Evolutionary conservation across 2,113 vertebrate species (phyloP), one percentile per base, ranked within the genome.

Genomic region (Carassius carassius): DNA sequence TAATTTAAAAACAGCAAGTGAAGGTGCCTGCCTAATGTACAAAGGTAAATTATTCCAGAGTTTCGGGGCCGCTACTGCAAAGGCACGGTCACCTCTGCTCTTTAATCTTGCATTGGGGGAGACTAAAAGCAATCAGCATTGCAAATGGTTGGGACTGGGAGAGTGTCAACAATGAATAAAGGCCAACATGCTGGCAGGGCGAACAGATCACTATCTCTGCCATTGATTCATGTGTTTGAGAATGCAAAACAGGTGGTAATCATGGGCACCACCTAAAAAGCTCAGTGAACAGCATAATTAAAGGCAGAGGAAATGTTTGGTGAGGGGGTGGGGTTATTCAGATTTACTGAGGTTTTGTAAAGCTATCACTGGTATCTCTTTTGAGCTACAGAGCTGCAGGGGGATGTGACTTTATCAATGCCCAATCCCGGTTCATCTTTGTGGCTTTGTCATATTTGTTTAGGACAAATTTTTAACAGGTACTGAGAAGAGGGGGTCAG

Each of bases 231-330:
- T 32, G 23, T 88, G 82, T 62, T 54, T 86, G 60, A 73, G 51
- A 88, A 88, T 86, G 87, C 83, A 88, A 88, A 88, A 86, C 87
- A 86, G 87, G 87, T 73, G 84, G 84, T 58, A 44, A 77, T 82
- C 62, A 72, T 69, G 47, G 51, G 23, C n/a, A 1, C 29, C 60
- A 72, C 79, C 76, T 25, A 16, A n/a, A 19, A 73, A 67, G 70
- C 41, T 41, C 13, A 49, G 23, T 32, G 82, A 47, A 73, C 19
- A 44, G 0, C 21, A 65, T 51, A 77, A 69, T 47, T 67, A 54
- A 67, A 86, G 17, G 29, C 69, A 21, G 54, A 14, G 69, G 69
- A 80, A 29, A 44, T 37, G 49, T 37, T 21, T 81, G 65, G 56
- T 65, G 60, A 23, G 70, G 25, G 13, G 72, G 67, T 32, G 44